Percentiles rank a stretch among this genome's conserved stretches.
Conservation (phyloP, 2,888 invertebrate genomes). For the Sepioteuthis lessoniana region DNA sequence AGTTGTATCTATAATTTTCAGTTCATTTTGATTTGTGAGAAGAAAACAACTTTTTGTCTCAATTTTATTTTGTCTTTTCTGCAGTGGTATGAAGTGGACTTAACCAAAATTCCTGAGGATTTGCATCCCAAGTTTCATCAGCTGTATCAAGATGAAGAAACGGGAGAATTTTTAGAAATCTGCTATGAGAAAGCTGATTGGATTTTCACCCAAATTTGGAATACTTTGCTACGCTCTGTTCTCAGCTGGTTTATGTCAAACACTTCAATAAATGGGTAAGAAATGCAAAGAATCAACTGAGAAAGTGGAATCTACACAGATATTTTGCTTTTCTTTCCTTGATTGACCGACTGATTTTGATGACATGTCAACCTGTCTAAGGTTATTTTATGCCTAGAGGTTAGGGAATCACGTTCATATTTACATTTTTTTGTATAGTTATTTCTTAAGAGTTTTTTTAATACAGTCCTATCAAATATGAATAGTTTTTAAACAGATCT, state of each 20-base stretch:
- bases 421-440: no score
- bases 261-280: constrained; percentile 95
- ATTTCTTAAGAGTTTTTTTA: no score
- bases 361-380: no score
- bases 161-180: constrained; percentile 83
- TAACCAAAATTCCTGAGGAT: constrained; percentile 60
- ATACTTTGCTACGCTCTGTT: constrained; percentile 88
- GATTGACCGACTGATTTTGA: no score
- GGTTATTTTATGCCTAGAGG: no score
- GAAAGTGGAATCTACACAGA: no score
- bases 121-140: constrained; percentile 66
- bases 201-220: constrained; percentile 91
- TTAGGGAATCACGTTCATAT: no score
- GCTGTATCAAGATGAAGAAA: constrained; percentile 81
- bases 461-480: no score
- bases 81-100: constrained; percentile 72
- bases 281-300: no score
- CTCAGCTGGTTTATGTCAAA: constrained; percentile 92
- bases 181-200: constrained; percentile 88
- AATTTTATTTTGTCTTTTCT: not conserved
- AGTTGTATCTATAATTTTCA: not conserved
- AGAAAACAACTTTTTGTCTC: not conserved
- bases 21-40: not conserved
- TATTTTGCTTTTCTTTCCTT: no score
- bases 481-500: no score